Base-by-base conservation (phyloP, 2,888 invertebrate species). In the Parnassius smintheus region DNA sequence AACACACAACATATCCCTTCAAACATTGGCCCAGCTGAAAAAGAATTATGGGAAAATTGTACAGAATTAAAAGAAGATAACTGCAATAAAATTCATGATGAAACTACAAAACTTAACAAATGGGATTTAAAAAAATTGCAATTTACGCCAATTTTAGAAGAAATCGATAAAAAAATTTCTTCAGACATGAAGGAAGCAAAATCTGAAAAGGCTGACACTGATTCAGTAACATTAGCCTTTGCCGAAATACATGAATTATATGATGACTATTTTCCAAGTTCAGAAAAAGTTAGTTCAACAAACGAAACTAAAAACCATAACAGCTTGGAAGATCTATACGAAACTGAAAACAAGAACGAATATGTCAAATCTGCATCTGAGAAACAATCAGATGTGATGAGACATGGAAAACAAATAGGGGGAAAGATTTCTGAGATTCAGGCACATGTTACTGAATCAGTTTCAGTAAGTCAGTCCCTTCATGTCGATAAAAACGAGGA, bases 391-490 rank as follows among this genome's bases (percentile, higher is more conserved):
- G 92, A 92, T 88, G 92, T 91, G 92, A 92, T 86, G 74, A 89
- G 90, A 92, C 86, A 84, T 75, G 74, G 75, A 70, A 75, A 72
- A 66, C 66, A 76, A 76, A 70, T 77, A 75, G 88, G 88, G 85
- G 88, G 87, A 77, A 77, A 75, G 91, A 91, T 91, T 92, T 92
- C 91, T 88, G 90, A 89, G 88, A 86, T 92, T 92, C 92, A 92
- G 91, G 71, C 81, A 80, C 85, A 81, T 82, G 86, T 80, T 82
- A 86, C 91, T 92, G 92, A 92, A 91, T 91, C 86, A 77, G 77
- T 82, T 84, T 90, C 89, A 91, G 91, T 73, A 91, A 91, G 91
- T 91, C 91, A 81, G 73, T 72, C 75, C 88, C 89, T 91, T 90
- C 86, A 73, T 66, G 68, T 70, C 65, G 61, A 75, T 64, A 63